Evolutionary conservation across 2,113 vertebrate species (phyloP), one percentile per base, ranked within the genome.

Genomic region (Gobio gobio): DNA sequence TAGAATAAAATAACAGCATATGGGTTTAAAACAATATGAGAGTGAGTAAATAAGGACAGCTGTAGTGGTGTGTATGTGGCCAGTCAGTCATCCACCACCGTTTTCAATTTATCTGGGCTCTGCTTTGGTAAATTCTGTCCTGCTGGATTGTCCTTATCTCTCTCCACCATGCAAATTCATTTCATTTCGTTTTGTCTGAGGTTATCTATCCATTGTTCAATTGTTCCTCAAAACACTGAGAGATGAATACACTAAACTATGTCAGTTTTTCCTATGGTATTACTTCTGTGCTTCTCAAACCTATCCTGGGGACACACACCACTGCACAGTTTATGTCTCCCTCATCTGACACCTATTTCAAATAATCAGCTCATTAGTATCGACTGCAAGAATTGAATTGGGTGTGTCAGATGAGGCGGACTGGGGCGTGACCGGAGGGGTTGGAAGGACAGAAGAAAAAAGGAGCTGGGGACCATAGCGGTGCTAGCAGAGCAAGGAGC

Each of bases 141-240:
- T 47, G 43, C 43, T 73, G 70, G 43, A 12, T 78, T 61, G 58
- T 61, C 77, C 77, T 63, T 79, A 79, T 79, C 77, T 63, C 77
- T 63, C 56, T 47, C n/a, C 58, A 24, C 77, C 77, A 79, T 79
- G 40, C 22, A 47, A 47, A 63, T 26, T 79, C 77, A 58, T 61
- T 26, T 79, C 77, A 58, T 61, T 78, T 78, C 0, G 36, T 63
- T 40, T 40, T 68, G 58, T 63, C 22, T 45, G 36, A 10, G 36
- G 56, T 78, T 24, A 45, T 79, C 3, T 54, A 12, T 54, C 29
- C 75, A 36, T 63, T 79, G 26, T 56, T 10, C 51, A 77, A 56
- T 26, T 56, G 10, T 24, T 78, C 10, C 33, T 40, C 54, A 40
- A n/a, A 43, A 78, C 54, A 40, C 26, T 36, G 3, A 18, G 64